Base-by-base conservation (phyloP, 2,113 vertebrate species). In the Dinomys branickii region DNA sequence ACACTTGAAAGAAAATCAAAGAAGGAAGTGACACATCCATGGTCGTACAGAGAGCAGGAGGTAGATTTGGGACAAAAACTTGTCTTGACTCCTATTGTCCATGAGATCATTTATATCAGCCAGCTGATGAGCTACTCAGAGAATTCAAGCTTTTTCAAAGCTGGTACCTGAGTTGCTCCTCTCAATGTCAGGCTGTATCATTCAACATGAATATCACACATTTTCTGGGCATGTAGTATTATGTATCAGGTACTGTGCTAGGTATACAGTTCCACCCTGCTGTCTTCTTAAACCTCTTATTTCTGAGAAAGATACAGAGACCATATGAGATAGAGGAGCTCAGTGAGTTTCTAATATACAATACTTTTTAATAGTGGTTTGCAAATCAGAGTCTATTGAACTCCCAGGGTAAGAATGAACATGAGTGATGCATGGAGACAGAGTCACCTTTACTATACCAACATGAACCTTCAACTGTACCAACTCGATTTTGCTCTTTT, bases 351-450 rank as follows among this genome's bases (percentile, higher is more conserved):
- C 50, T 22, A n/a, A 1, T 28, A 5, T 24, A 38, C 13, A 59
- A 26, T 7, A 14, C 3, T n/a, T 26, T 35, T 54, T 3, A 65
- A 26, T 35, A 58, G 22, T 19, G 41, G 26, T 52, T 91, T 87
- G n/a, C 3, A 33, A 58, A 75, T 81, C 35, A 90, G 35, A 77
- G 38, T 13, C 33, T 35, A 52, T 5, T 7, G 38, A 88, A 50
- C 13, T 84, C 73, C 12, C 1, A 47, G 71, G 9, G 3, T 6
- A 56, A 80, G 35, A 11, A 41, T 44, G 3, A 30, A 61, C 1
- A 9, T 0, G 3, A 41, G n/a, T 1, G 8, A 5, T 35, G 0
- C 0, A 2, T 3, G 19, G 2, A 11, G 54, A 56, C 14, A 30
- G 35, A 22, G 14, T 35, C 30, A 0, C 13, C 41, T 75, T 44